Evolutionary conservation across 1,140 invertebrate species (phyloP), one percentile per base, ranked within the genome.

Genomic region (Vollenhovia emeryi): DNA sequence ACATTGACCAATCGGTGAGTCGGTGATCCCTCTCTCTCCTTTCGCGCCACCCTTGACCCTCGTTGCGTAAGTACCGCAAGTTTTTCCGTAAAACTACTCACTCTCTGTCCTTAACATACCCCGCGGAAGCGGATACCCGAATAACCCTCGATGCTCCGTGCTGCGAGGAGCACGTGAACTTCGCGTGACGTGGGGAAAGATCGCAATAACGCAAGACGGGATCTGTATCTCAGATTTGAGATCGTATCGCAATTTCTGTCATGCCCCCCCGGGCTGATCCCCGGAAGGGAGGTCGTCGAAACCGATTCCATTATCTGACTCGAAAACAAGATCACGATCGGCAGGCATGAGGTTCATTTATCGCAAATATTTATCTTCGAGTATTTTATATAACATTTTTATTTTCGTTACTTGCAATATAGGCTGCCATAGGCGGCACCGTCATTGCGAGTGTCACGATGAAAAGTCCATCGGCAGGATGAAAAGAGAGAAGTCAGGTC

Each of bases 1-100:
- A 94, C 89, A 92, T 94, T 74, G 92, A 91, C 43, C 88, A 87
- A 60, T 43, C 89, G 80, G 93, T 94, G 86, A 94, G 93, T 83
- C 27, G 21, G 4, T 73, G 79, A 52, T 64, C 36, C 50, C 33
- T 73, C 8, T 66, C 5, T 4, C 48, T 69, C n/a, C 33, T 68
- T 62, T n/a, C 9, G 43, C 45, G 18, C 8, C 55, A 80, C 11
- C 74, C 88, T 84, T 89, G 84, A 86, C 78, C 62, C 48, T 73
- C 66, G 71, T 89, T 89, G 84, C 88, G 57, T 89, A 89, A 89
- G 57, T 57, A 21, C 13, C 13, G 48, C 21, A 36, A n/a, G 33
- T 43, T 48, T 76, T 66, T 66, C 18, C 18, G 43, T 11, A 36
- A 66, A 79, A 50, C 30, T 68, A 50, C 9, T 52, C 33, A 40